These are phyloP conservation scores for Globicephala melas DNA, from an alignment of 2,113 vertebrate genomes.

Conservation along the genomic window DNA sequence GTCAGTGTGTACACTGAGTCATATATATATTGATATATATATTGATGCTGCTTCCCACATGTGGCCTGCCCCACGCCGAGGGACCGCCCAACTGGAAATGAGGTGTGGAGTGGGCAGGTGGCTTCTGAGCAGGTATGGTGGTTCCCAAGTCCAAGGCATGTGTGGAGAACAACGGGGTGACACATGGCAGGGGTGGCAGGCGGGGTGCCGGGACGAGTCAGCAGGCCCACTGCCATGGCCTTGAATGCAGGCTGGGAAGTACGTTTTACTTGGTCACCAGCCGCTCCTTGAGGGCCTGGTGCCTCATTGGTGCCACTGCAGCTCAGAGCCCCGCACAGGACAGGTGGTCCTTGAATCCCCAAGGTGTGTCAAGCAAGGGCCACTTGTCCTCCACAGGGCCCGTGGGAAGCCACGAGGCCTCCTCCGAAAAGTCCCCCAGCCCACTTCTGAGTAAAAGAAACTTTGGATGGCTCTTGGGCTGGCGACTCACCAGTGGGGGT, in stretches of 20 bases:
- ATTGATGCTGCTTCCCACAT: neutral
- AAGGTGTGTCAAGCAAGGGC: neutral
- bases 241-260: neutral
- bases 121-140: neutral
- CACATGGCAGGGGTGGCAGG: rapidly evolving
- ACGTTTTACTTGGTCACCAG: neutral
- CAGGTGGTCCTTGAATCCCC: neutral
- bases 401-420: neutral
- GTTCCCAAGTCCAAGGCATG: neutral
- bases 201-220: rapidly evolving
- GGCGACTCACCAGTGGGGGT: rapidly evolving
- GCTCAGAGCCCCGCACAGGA: neutral
- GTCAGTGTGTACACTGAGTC: too few relatives aligned
- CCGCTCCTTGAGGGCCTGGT: neutral
- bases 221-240: neutral
- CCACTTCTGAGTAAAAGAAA: neutral
- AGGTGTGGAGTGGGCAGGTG: too few relatives aligned
- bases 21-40: too few relatives aligned
- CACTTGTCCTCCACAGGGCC: neutral
- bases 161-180: neutral
- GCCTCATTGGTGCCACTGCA: rapidly evolving
- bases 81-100: rapidly evolving
- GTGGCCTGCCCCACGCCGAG: neutral
- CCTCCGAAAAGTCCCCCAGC: neutral
- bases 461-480: neutral